Conservation (phyloP, 2,797 vertebrate species). For the Sylvia borin region DNA sequence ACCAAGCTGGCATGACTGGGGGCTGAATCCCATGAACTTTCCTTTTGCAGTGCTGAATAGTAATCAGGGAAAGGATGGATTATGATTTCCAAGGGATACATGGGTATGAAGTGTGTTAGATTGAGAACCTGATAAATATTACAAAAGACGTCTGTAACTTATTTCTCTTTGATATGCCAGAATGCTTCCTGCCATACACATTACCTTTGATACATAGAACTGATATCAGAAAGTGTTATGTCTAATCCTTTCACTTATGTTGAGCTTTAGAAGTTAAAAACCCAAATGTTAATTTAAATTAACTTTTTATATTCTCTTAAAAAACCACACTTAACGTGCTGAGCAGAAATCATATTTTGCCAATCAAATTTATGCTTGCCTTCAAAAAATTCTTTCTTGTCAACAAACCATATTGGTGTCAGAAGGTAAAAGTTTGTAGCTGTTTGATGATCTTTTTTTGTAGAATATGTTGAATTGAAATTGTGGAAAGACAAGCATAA, state of each 20-base stretch:
- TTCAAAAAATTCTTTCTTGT: background rate
- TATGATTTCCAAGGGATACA: background rate
- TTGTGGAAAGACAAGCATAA: background rate
- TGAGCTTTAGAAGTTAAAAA: constrained; percentile 40
- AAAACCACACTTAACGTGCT: background rate
- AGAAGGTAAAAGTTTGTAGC: background rate
- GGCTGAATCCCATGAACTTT: background rate
- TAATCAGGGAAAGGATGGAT: background rate
- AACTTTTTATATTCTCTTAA: background rate
- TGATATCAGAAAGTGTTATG: constrained; percentile 28
- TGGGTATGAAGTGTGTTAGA: background rate
- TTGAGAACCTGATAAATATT: constrained; percentile 4
- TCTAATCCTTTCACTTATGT: constrained; percentile 60
- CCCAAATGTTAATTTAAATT: constrained; percentile 35
- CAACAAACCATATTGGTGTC: background rate
- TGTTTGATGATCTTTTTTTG: background rate
- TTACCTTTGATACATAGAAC: constrained; percentile 35
- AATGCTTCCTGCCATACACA: background rate
- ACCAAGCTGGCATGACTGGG: background rate
- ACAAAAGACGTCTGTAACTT: background rate
- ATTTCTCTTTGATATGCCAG: constrained; percentile 37
- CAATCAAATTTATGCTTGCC: background rate
- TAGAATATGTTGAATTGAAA: background rate
- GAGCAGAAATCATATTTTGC: constrained; percentile 20
- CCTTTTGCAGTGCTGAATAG: background rate